Evolutionary conservation across 2,113 vertebrate genomes (phyloP).

Genomic region (Forbesichthys agassizii): DNA sequence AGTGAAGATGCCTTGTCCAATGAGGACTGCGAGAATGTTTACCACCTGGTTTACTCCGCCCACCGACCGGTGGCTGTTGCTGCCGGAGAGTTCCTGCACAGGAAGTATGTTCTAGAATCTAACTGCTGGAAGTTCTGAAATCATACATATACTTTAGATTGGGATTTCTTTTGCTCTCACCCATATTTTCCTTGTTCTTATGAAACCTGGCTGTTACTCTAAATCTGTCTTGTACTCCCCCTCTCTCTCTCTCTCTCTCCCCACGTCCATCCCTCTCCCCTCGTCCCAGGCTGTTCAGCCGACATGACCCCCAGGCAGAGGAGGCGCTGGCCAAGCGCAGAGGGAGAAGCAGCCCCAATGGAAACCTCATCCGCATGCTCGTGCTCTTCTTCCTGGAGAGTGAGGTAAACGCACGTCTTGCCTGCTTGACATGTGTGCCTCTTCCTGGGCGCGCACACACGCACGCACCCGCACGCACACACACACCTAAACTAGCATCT

Average conservation of each 20-base stretch:
- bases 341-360: conserved; percentile 96
- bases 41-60: conserved; percentile 97
- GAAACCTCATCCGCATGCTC: conserved; percentile 98
- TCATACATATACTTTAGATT: neutral
- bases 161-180: neutral
- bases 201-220: neutral
- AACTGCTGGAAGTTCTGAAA: neutral
- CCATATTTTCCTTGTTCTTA: neutral
- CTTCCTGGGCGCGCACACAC: neutral
- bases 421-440: neutral
- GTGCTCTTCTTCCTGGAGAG: conserved; percentile 99
- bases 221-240: neutral
- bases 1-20: conserved; percentile 98
- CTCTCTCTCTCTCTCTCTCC: neutral
- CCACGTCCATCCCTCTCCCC: neutral
- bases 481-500: neutral
- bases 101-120: conserved; percentile 84
- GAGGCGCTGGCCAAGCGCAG: conserved; percentile 96
- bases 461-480: too few species aligned
- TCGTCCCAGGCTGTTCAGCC: conserved; percentile 86
- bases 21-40: conserved; percentile 99
- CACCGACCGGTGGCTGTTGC: conserved; percentile 97
- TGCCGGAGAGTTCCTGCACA: conserved; percentile 96
- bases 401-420: conserved; percentile 81
- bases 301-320: conserved; percentile 96